Base-by-base conservation (phyloP, 2,888 invertebrate genomes). In the Drepana falcataria region DNA sequence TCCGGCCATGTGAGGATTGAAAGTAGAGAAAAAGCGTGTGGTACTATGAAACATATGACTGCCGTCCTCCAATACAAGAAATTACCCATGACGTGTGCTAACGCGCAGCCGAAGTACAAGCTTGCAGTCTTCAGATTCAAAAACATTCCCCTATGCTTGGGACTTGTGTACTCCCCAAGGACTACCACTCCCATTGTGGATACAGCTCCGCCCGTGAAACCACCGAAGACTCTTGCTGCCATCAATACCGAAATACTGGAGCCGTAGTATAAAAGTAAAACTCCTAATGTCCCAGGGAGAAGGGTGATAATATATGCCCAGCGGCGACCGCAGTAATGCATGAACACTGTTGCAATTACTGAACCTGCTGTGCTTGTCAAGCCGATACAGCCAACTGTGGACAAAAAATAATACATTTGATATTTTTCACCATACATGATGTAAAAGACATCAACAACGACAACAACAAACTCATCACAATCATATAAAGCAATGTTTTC, bases 1-100 rank as follows among this genome's bases (percentile, higher is more conserved):
- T 73, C 73, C 0, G 70, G 70, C 73, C 73, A 73, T 0, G 69
- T 70, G 51, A 4, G 67, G 4, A 62, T 51, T 2, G 71, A 63
- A 0, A 57, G 2, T 1, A 70, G 4, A 9, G 61, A 52, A 0
- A 65, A 0, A 1, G 62, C 21, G 3, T 59, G 55, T 0, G 73
- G 71, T 0, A 52, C n/a, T 74, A 68, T 40, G 3, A 62, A 53
- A 0, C 62, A 55, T 2, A 75, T 51, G 0, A 73, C 61, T 21
- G 75, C 63, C 0, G 66, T 71, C 47, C 69, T 65, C 75, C 76
- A 77, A 35, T 65, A 53, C 4, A 60, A 60, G 34, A 55, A 70
- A 33, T 65, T 58, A 2, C 64, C 68, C 21, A 71, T 4, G 5
- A 73, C 54, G 35, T 75, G 75, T 0, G 64, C 59, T 0, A 69